Conservation (phyloP, 2,888 invertebrate genomes). For the Erannis defoliaria region DNA sequence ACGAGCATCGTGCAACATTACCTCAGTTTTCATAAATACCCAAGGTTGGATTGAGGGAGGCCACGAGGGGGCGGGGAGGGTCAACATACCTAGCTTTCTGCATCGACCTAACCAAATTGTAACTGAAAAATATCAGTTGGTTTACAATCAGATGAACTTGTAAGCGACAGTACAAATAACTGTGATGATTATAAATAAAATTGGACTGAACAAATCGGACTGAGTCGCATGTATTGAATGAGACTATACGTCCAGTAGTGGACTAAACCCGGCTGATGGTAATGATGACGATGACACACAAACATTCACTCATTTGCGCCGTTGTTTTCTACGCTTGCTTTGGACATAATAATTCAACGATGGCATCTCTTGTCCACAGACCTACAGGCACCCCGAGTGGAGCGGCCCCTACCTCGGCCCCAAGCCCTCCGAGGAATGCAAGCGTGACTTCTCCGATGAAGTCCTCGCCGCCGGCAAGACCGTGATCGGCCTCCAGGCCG, state of each 20-base stretch:
- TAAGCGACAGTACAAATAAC: no score
- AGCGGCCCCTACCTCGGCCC: slow-evolving; percentile 96
- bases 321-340: neutral
- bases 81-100: slow-evolving; percentile 41
- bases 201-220: no score
- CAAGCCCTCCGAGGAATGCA: slow-evolving; percentile 97
- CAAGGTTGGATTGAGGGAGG: slow-evolving; percentile 65
- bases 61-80: slow-evolving; percentile 57
- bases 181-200: no score
- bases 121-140: neutral
- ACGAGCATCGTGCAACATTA: slow-evolving; percentile 80
- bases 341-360: neutral
- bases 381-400: slow-evolving; percentile 94
- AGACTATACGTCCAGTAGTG: no score
- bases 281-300: no score
- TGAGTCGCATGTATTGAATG: no score
- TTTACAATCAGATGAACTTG: neutral
- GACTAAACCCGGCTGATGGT: no score
- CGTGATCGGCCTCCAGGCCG: slow-evolving; percentile 97
- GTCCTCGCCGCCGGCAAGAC: slow-evolving; percentile 95
- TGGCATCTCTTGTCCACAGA: slow-evolving; percentile 80
- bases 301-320: no score
- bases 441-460: slow-evolving; percentile 97
- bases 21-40: slow-evolving; percentile 83
- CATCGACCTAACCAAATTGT: slow-evolving; percentile 1